Evolutionary conservation across 2,888 invertebrate genomes (phyloP).

Genomic region (Hypselothyrea guttata): DNA sequence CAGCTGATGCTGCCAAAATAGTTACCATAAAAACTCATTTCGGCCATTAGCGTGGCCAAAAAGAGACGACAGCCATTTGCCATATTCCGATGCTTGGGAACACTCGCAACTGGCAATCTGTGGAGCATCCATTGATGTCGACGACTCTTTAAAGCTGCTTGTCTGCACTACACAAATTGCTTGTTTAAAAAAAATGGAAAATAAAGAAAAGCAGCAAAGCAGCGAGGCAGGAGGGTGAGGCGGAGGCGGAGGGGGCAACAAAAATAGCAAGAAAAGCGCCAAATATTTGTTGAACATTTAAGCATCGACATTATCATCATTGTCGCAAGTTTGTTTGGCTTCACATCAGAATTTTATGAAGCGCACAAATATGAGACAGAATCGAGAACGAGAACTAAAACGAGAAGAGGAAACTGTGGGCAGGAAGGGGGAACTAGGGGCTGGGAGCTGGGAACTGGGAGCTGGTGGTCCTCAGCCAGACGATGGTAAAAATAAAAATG

Average conservation of each 20-base stretch:
- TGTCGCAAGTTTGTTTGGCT: conserved; percentile 72
- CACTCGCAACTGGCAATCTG: conserved; percentile 64
- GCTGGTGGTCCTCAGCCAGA: conserved; percentile 7
- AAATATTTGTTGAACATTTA: conserved; percentile 63
- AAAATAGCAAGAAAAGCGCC: conserved; percentile 27
- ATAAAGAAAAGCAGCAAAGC: no score
- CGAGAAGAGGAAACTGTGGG: background rate
- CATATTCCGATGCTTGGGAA: conserved; percentile 61
- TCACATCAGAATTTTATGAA: conserved; percentile 72
- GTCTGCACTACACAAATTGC: conserved; percentile 60
- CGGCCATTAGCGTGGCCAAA: conserved; percentile 52
- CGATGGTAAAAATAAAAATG: conserved; percentile 68
- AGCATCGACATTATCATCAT: conserved; percentile 60
- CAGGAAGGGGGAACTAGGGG: background rate
- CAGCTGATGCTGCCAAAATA: conserved; percentile 29
- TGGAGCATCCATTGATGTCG: conserved; percentile 10
- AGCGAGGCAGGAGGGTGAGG: no score
- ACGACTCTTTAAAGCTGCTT: conserved; percentile 56
- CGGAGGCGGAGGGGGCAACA: no score
- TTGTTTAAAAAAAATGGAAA: conserved; percentile 58
- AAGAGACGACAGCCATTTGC: conserved; percentile 66
- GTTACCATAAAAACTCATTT: conserved; percentile 63
- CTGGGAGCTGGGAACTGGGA: background rate
- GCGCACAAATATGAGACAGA: conserved; percentile 68
- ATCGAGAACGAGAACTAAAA: conserved; percentile 33